phyloP scores from a whole-genome alignment of 2,888 invertebrate species.

The Cheilosia impressa region DNA sequence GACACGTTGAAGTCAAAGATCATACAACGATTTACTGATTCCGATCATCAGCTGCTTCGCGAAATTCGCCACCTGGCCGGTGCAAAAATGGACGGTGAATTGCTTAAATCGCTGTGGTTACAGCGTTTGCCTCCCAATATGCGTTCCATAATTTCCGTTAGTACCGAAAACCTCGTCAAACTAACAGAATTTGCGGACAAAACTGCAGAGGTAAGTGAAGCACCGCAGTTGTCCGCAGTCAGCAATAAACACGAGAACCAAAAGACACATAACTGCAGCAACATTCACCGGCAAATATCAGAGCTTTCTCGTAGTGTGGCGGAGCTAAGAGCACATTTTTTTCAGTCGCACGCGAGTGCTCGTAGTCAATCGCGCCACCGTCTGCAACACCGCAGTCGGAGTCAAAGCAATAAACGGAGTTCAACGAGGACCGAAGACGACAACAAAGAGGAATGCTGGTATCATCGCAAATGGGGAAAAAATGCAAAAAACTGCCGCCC shows the following conservation, averaged over 20 bases:
- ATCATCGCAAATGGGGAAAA: neutral
- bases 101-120: too few species aligned
- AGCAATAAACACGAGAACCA: neutral
- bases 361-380: neutral
- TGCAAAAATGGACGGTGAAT: neutral
- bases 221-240: neutral
- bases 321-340: neutral
- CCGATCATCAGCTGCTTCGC: conserved; percentile 25
- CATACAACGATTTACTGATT: conserved; percentile 67
- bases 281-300: neutral
- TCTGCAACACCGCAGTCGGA: neutral
- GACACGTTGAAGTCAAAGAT: conserved; percentile 56
- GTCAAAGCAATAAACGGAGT: neutral
- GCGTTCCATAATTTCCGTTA: conserved; percentile 67
- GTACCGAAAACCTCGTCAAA: conserved; percentile 20
- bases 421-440: neutral
- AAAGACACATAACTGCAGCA: neutral
- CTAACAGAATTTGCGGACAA: conserved; percentile 45
- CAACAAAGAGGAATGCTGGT: neutral
- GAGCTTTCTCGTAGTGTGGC: neutral
- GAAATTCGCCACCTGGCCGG: neutral
- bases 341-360: neutral
- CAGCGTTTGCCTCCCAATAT: conserved; percentile 69
- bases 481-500: neutral
- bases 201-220: conserved; percentile 33